Evolutionary conservation across 2,888 invertebrate species (phyloP).

Genomic region (Colostygia pectinataria): DNA sequence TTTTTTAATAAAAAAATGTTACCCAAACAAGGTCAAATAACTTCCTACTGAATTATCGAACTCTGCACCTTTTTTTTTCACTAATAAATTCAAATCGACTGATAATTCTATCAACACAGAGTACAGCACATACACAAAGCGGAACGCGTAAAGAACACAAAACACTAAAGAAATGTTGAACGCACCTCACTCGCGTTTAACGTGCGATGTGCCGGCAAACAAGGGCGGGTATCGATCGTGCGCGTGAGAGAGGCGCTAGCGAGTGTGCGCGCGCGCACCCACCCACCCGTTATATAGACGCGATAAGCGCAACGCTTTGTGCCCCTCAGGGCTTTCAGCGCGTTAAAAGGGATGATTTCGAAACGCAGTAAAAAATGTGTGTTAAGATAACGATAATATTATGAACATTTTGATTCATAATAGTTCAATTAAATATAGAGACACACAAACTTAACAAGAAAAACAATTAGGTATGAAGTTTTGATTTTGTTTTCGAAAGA

Average conservation of each 20-base stretch:
- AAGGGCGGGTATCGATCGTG: conserved; percentile 66
- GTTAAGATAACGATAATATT: no score
- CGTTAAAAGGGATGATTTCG: conserved; percentile 26
- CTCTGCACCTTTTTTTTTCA: conserved; percentile 18
- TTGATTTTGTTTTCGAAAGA: no score
- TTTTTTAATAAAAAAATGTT: no score
- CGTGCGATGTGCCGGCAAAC: conserved; percentile 54
- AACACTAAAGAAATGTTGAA: conserved; percentile 48
- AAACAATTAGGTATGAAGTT: no score
- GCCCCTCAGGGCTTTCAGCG: conserved; percentile 29
- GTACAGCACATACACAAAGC: conserved; percentile 44
- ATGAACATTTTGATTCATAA: no score
- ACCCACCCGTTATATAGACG: conserved; percentile 64
- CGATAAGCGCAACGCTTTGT: conserved; percentile 64
- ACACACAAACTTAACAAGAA: no score
- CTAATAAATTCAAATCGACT: conserved; percentile 12
- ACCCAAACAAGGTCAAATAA: background rate
- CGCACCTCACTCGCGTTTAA: conserved; percentile 72
- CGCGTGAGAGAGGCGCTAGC: conserved; percentile 59
- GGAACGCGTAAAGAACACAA: conserved; percentile 29
- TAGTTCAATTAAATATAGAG: no score
- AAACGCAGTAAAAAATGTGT: no score
- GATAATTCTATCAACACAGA: conserved; percentile 9
- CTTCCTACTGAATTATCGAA: conserved; percentile 10
- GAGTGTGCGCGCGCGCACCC: conserved; percentile 77